Base-by-base conservation (phyloP, 1,140 invertebrate genomes). In the Lordiphosa clarofinis region DNA sequence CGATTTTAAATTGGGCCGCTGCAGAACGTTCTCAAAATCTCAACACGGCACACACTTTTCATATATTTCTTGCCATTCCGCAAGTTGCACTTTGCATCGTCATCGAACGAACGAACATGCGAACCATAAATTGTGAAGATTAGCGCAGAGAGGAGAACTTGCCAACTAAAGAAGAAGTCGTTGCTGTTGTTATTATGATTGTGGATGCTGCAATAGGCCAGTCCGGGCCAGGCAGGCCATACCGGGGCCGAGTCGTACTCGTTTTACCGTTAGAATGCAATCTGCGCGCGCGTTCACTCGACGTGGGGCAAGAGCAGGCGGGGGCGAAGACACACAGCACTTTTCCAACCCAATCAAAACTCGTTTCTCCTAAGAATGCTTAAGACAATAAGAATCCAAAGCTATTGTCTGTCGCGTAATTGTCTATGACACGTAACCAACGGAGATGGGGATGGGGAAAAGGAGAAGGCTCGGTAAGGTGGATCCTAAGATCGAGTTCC, bases 191-290 rank as follows among this genome's bases (percentile, higher is more conserved):
- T 48, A 39, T 55, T 60, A 36, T 58, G 56, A 42, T 55, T 64
- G 65, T 84, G 61, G 78, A 84, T 84, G 78, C 78, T 82, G 78
- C 78, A 84, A 84, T 81, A 81, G 75, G 69, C 74, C 74, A 66
- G 65, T 53, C 56, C 38, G 63, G 60, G 61, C 62, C 21, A 21
- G 21, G 21, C 57, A 79, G 65, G 64, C 72, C 57, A 47, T 44
- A 44, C 42, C 42, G 42, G 42, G 58, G 69, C 70, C 75, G 61
- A 70, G 74, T 60, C 72, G 73, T 86, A 84, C 79, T 84, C 79
- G 79, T 86, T 86, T 84, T 84, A 86, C 79, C 73, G 79, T 84
- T 84, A 84, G 78, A 84, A 84, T 81, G 79, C 76, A 81, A 81
- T 81, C 76, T 74, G 67, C 71, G 66, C 68, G 59, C 65, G 64